Evolutionary conservation across 2,797 vertebrate genomes (phyloP), one percentile per base, ranked within the genome.

Genomic region (Syngnathus acus): DNA sequence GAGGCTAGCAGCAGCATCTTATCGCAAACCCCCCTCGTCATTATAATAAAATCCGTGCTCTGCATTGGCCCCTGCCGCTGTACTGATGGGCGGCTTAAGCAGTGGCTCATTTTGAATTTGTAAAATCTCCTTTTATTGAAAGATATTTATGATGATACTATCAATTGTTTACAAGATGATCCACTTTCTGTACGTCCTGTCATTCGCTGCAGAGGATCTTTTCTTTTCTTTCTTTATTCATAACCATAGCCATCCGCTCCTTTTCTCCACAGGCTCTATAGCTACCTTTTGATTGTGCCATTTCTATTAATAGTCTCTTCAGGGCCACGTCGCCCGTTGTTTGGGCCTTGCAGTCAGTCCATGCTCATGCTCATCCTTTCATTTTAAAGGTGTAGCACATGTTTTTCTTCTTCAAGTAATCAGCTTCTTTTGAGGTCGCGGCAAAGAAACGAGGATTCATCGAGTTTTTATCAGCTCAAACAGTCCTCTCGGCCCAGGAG

Each of bases 381-480:
- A 23, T 61, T 42, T 61, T 60, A 21, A 60, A 60, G 9, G 37
- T 42, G 9, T 42, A 21, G 38, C 58, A 26, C 23, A 39, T 40
- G 48, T 51, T 62, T 67, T 64, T 67, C 64, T 66, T 66, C 68
- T 78, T 72, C 57, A 67, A 47, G 53, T 11, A 37, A 65, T 42
- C 42, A 45, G 68, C 39, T 73, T 68, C 57, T 55, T 78, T 70
- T 65, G 42, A 59, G 59, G 64, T 68, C 70, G 64, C 67, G 67
- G 69, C 60, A 76, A 68, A 73, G 65, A 64, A 21, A 40, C 5
- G 16, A 13, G 21, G 66, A 67, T 79, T 79, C 73, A 65, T 82
- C 70, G 57, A 65, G 63, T 76, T 81, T 83, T 80, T 79, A 83
- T 80, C 72, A 71, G 65, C 50, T 70, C 68, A 80, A 83, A 81